Conservation (phyloP, 92 coral and sea anemone genomes). For the Phenganax marumi region DNA sequence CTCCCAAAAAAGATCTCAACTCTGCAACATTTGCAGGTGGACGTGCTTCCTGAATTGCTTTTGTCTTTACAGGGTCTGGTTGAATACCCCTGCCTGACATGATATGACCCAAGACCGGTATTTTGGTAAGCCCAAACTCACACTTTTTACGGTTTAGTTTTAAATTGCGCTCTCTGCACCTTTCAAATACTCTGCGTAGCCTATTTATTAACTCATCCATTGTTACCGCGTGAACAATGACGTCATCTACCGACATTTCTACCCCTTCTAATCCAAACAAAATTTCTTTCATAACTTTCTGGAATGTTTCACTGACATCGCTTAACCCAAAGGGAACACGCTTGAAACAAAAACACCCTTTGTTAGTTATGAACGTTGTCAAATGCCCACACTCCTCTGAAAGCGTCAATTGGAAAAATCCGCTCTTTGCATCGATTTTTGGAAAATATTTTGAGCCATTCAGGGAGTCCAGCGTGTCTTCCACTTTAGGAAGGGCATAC, state of each 20-base stretch:
- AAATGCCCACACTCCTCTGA: conserved; percentile 41
- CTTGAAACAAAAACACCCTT: conserved; percentile 44
- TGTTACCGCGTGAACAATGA: conserved; percentile 51
- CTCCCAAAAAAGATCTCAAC: conserved; percentile 43
- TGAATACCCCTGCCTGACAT: conserved; percentile 43
- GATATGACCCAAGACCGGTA: conserved; percentile 48
- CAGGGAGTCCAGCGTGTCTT: conserved; percentile 53
- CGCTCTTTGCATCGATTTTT: conserved; percentile 30
- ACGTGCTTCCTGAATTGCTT: conserved; percentile 43
- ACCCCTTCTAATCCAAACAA: conserved; percentile 44
- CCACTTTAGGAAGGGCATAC: conserved; percentile 51
- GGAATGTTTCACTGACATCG: too few relatives aligned
- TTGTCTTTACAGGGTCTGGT: conserved; percentile 43
- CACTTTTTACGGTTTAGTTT: conserved; percentile 39
- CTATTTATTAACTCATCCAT: conserved; percentile 34
- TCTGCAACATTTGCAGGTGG: too few relatives aligned
- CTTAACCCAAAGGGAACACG: conserved; percentile 59
- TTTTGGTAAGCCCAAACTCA: conserved; percentile 36
- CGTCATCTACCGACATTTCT: conserved; percentile 49
- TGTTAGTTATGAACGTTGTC: conserved; percentile 44
- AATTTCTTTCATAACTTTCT: too few relatives aligned
- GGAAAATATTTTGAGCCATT: conserved; percentile 35
- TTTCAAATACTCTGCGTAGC: too few relatives aligned
- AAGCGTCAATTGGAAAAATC: conserved; percentile 25
- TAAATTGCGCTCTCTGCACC: conserved; percentile 29